Conservation (phyloP, 2,888 invertebrate genomes). For the Himalopsyche tibetana region DNA sequence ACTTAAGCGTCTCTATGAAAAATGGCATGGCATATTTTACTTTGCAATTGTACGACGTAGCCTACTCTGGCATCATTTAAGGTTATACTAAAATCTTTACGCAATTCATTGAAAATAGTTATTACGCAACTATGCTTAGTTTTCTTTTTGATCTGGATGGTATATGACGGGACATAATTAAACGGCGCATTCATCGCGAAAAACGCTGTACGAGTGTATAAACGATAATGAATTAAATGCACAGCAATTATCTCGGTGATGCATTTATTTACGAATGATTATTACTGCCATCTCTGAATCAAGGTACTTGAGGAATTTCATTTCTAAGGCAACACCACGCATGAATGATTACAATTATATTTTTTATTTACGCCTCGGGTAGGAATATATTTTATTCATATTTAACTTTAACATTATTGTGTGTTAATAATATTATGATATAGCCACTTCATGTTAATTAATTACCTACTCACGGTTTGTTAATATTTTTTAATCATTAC, state of each 20-base stretch:
- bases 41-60: conserved; percentile 8
- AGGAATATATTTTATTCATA: conserved; percentile 1
- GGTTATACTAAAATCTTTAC: not conserved
- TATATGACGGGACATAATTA: not conserved
- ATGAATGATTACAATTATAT: not conserved
- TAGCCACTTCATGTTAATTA: not conserved
- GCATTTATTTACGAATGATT: too few relatives aligned
- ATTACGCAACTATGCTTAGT: conserved; percentile 3
- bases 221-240: too few relatives aligned
- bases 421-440: conserved; percentile 14
- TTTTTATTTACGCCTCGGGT: conserved; percentile 18
- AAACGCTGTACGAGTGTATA: not conserved
- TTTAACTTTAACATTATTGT: conserved; percentile 4
- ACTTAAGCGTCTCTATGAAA: conserved; percentile 2
- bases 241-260: too few relatives aligned
- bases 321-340: not conserved
- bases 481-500: conserved; percentile 18
- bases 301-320: not conserved
- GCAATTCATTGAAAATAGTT: conserved; percentile 4
- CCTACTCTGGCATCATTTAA: not conserved
- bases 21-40: conserved; percentile 38
- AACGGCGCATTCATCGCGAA: not conserved
- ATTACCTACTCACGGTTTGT: conserved; percentile 31
- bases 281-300: not conserved
- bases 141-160: conserved; percentile 28